Conservation (phyloP, 2,113 vertebrate genomes). For the Gymnogyps californianus region DNA sequence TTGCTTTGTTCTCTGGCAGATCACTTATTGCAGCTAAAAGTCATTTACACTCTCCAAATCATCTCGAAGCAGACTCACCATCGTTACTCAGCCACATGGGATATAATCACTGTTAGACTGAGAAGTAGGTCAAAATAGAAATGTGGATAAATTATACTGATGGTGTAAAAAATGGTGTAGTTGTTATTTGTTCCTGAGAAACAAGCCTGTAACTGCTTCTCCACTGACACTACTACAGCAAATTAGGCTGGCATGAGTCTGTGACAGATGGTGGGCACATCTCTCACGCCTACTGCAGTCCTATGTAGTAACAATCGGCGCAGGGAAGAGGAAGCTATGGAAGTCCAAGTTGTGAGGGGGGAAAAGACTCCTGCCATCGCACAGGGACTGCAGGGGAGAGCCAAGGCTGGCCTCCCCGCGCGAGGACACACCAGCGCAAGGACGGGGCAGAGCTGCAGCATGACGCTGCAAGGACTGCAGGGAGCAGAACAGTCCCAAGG, state of each 20-base stretch:
- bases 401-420: background rate
- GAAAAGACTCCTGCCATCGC: background rate
- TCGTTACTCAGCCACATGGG: background rate
- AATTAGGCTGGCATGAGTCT: background rate
- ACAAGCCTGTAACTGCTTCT: background rate
- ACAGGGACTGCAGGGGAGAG: background rate
- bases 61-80: background rate
- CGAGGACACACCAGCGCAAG: background rate
- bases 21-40: background rate
- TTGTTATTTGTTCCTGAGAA: slow-evolving; percentile 12
- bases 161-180: background rate
- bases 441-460: fast-evolving
- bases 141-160: background rate
- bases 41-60: background rate
- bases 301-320: background rate
- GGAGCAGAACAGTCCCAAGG: background rate
- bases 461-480: background rate
- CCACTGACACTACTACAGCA: background rate
- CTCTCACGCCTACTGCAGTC: background rate
- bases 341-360: background rate
- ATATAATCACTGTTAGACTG: background rate
- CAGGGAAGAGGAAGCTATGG: background rate
- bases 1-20: slow-evolving; percentile 29
- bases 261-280: slow-evolving; percentile 28
- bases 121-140: slow-evolving; percentile 31